A percentile compares a stretch with the other conserved stretches of the same genome.
Conservation (phyloP, 1,140 invertebrate genomes). For the Atta texana region DNA sequence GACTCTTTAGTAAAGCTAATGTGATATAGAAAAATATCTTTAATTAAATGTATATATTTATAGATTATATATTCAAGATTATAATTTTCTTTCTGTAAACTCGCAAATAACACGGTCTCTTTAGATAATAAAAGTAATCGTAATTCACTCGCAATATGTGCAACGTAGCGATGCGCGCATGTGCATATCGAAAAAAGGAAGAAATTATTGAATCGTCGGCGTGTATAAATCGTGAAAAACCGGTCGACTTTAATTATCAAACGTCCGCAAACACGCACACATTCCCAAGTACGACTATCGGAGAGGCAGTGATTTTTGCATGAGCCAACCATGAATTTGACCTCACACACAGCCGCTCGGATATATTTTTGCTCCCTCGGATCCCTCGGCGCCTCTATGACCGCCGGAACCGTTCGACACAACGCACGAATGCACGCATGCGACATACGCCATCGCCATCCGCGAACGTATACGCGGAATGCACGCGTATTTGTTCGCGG, state of each 20-base stretch:
- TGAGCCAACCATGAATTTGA: constrained; percentile 46
- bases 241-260: constrained; percentile 55
- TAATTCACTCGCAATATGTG: not conserved
- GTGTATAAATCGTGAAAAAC: constrained; percentile 31
- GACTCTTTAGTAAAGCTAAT: not conserved
- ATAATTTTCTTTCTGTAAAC: not conserved
- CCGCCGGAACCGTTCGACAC: constrained; percentile 58
- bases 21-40: not conserved
- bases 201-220: constrained; percentile 40
- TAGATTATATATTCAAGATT: constrained; percentile 1
- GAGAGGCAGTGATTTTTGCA: constrained; percentile 46
- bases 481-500: constrained; percentile 76
- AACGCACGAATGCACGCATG: constrained; percentile 38
- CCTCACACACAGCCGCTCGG: constrained; percentile 11
- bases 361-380: constrained; percentile 71
- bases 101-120: not conserved
- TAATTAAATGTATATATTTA: not conserved
- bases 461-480: constrained; percentile 55
- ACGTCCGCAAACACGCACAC: constrained; percentile 20
- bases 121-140: constrained; percentile 28
- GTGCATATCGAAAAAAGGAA: constrained; percentile 14
- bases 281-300: constrained; percentile 21
- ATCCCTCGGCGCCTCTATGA: constrained; percentile 45
- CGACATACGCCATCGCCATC: constrained; percentile 43
- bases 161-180: not conserved